Evolutionary conservation across 2,888 invertebrate species (phyloP), one percentile per base, ranked within the genome.

Genomic region (Synanthedon andrenaeformis): DNA sequence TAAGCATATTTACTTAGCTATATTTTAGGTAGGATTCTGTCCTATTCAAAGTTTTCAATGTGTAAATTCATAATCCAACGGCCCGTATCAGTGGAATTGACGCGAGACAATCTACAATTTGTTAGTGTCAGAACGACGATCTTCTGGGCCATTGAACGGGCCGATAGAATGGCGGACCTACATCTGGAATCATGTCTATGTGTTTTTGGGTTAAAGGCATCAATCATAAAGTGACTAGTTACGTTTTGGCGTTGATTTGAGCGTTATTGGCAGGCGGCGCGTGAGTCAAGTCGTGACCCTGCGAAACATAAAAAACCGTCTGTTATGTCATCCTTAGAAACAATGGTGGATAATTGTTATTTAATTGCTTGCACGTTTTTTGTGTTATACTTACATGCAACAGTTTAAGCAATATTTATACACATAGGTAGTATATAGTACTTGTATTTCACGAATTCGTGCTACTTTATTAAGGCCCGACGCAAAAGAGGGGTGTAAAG

Each of bases 201-300:
- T 54, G 60, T 66, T 67, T 69, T 67, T 64, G 65, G 66, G 66
- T 66, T 66, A 61, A 62, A 67, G 58, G 60, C 64, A 72, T 73
- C 69, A 69, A 72, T 74, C 73, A 70, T 52, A 54, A 60, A 58
- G 62, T 62, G n/a, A 64, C 59, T 57, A 59, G 63, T 66, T 64
- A 60, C 56, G 55, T 54, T 55, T 58, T 58, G 55, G 54, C 54
- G 52, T 55, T 54, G 55, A 55, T 62, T 61, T 60, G 55, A 61
- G 60, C 56, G 54, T 58, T 57, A 59, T 56, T 60, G 58, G 58
- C 58, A 57, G 42, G 12, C 45, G 45, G 45, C 45, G 45, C 45
- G 56, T 45, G 45, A 45, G n/a, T 53, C 52, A 4, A 45, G n/a
- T 53, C 52, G 51, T 53, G 54, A 49, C 55, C 53, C 23, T 11